Evolutionary conservation across 2,888 invertebrate species (phyloP), one percentile per base, ranked within the genome.

Genomic region (Azorinus chamasolen): DNA sequence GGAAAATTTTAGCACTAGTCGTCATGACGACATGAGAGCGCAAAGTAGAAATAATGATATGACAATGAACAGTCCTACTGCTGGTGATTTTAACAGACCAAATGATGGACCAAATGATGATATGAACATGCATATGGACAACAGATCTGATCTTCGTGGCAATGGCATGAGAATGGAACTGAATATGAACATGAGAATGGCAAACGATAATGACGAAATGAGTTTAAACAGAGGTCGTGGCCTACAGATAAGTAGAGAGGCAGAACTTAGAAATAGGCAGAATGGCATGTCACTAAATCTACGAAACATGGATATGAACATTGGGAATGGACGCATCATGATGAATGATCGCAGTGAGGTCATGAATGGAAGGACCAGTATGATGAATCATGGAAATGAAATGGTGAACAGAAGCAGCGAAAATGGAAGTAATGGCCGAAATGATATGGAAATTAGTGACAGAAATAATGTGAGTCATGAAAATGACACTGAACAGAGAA

Each of bases 31-130:
- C 18, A 53, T 71, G n/a, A 46, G 75, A 55, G 54, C 55, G 6
- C 63, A 71, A 24, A 70, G 71, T 46, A 62, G 75, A 41, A 74
- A 73, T 55, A 73, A 71, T 61, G 76, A 70, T 22, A 62, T 79
- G 54, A 66, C 58, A 24, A 51, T 77, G 41, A 77, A 55, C 59
- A 77, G 77, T 41, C 76, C 76, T 4, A 65, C 62, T 18, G 50
- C 39, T 14, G n/a, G 50, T 22, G 62, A 77, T 39, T 77, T 71
- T 27, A 66, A 68, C 20, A 43, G 71, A 37, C 66, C 62, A 27
- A 61, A 25, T 24, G 71, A 77, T 53, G 62, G 71, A 32, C 57
- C 66, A 57, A 66, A 51, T 58, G 71, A 72, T 27, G 66, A 71
- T 46, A 32, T 77, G 27, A 58, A 43, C 12, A 77, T 77, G 71